Evolutionary conservation across 2,797 vertebrate genomes (phyloP), one percentile per base, ranked within the genome.

Genomic region (Helicolenus hilgendorfi): DNA sequence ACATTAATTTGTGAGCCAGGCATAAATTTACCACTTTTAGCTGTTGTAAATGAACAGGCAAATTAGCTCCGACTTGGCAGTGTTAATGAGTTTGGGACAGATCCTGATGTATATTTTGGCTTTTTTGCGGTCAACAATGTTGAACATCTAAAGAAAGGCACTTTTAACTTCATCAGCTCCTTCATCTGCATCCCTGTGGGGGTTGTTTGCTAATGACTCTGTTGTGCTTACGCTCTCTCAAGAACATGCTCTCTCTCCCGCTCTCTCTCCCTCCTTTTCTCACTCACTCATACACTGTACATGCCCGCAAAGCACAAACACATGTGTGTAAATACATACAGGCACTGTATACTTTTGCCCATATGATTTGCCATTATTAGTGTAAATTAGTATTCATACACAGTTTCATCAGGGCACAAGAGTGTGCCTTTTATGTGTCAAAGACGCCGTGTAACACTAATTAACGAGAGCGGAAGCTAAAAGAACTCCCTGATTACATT

Each of bases 161-260:
- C 77, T 79, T 86, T 85, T 77, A 80, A 85, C 81, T 92, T 92
- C 77, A 87, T 88, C 88, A 84, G 38, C 78, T 85, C 69, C 75
- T 90, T 93, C 76, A 86, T 93, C 86, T 87, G 0, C 69, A 29
- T 74, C 77, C 86, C 85, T 83, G 77, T 81, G 87, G 89, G 81
- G 83, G 81, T 89, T 91, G 88, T 88, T 91, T 86, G 67, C 59
- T 85, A 90, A 90, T 83, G 71, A 89, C 74, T 87, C 35, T 27
- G 60, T 65, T 85, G 76, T 31, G 82, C 77, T 69, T 53, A 79
- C 74, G 76, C 41, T 20, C 2, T 68, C 22, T 45, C 29, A 71
- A 86, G 49, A 83, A 77, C 73, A 62, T 15, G 10, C 27, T 31
- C 29, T 11, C 24, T 14, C 13, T 56, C 5, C 22, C 31, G 59